phyloP scores from a whole-genome alignment of 2,888 invertebrate genomes.

The Morpho achilles region DNA sequence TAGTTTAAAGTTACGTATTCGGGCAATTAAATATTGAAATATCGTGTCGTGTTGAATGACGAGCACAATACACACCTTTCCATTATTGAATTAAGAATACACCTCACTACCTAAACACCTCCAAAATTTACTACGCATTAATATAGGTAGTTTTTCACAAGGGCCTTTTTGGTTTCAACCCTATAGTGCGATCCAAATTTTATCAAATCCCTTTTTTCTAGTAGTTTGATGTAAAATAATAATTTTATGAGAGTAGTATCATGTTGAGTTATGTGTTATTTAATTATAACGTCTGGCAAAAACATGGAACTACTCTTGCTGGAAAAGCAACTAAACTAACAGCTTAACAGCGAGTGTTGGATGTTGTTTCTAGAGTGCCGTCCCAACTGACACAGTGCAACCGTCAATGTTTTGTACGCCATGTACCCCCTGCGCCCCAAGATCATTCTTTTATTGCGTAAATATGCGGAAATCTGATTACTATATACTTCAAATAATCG shows the following conservation, averaged over 20 bases:
- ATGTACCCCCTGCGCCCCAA: constrained; percentile 62
- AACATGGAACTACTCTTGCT: not conserved
- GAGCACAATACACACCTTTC: too few species aligned
- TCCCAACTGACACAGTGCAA: constrained; percentile 59
- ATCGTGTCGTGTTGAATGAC: too few species aligned
- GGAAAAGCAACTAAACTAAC: constrained; percentile 30
- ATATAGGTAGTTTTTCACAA: too few species aligned
- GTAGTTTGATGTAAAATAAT: not conserved
- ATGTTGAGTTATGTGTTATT: not conserved
- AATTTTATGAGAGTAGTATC: not conserved
- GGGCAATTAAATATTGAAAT: too few species aligned
- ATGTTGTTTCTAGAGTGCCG: constrained; percentile 62
- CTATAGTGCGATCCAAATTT: too few species aligned
- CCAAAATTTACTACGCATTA: too few species aligned
- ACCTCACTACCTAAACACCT: too few species aligned
- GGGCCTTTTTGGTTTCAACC: too few species aligned
- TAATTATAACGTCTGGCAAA: not conserved
- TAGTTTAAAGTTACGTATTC: too few species aligned
- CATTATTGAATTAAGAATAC: too few species aligned
- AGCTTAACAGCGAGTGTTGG: constrained; percentile 38
- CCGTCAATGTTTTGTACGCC: constrained; percentile 70
- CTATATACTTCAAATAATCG: constrained; percentile 5
- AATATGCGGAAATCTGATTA: constrained; percentile 49
- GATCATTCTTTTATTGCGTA: constrained; percentile 75
- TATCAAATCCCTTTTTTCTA: too few species aligned